phyloP scores from a whole-genome alignment of 1,140 invertebrate species.

The Caenorhabditis elegans region DNA sequence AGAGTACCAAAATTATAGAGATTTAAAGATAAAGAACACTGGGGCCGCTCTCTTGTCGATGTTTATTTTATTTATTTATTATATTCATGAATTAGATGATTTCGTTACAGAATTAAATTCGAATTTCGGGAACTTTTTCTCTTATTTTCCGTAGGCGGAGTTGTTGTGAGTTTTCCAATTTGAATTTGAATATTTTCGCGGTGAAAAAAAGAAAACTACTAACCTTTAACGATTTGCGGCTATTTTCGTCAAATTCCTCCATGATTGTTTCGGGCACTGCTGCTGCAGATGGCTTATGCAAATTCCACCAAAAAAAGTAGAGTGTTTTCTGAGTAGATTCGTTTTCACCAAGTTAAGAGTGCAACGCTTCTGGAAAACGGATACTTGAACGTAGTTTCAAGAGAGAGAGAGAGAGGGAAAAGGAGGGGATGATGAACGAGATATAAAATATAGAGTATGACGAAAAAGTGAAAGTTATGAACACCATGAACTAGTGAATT shows the following conservation, averaged over 20 bases:
- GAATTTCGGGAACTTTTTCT: no score
- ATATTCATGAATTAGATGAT: not conserved
- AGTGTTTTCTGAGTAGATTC: not conserved
- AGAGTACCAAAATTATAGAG: not conserved
- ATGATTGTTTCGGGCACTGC: not conserved
- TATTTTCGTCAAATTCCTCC: conserved; percentile 29
- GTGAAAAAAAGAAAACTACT: not conserved
- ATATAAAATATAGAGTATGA: not conserved
- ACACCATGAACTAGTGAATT: no score
- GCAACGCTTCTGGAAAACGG: not conserved
- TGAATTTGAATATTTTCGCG: conserved; percentile 21
- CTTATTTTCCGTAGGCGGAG: not conserved
- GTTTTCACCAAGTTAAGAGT: not conserved
- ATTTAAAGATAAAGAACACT: no score
- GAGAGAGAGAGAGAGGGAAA: not conserved
- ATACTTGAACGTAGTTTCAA: not conserved
- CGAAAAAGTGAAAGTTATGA: no score
- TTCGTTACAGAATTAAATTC: no score
- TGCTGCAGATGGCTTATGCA: not conserved
- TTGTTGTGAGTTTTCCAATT: not conserved
- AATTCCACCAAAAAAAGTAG: not conserved
- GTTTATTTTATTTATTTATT: no score
- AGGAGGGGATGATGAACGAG: not conserved
- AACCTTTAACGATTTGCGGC: conserved; percentile 12
- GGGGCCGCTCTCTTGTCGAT: no score